Percentiles rank a stretch among this genome's conserved stretches.
Evolutionary conservation across 2,888 invertebrate genomes (phyloP).

Genomic region (Dryobota labecula): DNA sequence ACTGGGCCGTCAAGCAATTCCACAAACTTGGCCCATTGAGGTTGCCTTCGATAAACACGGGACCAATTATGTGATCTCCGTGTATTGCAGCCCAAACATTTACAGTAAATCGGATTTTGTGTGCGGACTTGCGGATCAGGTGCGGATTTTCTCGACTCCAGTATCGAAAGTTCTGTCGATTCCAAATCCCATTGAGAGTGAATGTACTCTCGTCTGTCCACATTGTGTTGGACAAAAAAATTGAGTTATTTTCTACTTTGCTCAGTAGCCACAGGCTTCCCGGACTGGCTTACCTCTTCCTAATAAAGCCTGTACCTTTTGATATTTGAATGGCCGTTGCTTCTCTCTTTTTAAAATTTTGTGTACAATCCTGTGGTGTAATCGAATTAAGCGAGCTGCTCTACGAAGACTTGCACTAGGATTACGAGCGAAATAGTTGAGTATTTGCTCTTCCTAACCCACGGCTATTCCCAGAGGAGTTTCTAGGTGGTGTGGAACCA

Average conservation of each 20-base stretch:
- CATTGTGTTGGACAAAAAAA: neutral
- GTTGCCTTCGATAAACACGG: neutral
- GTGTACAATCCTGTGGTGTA: slow-evolving; percentile 3
- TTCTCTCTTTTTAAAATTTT: slow-evolving; percentile 4
- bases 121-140: neutral
- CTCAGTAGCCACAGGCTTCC: slow-evolving; percentile 6
- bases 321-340: neutral
- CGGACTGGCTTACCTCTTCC: slow-evolving; percentile 2
- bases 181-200: slow-evolving; percentile 13
- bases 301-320: slow-evolving; percentile 6
- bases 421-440: neutral
- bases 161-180: neutral
- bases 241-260: slow-evolving; percentile 2
- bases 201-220: slow-evolving; percentile 5
- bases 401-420: neutral
- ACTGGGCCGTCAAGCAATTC: neutral
- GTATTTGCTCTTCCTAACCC: neutral
- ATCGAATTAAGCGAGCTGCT: neutral
- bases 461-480: neutral
- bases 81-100: slow-evolving; percentile 16
- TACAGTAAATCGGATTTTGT: slow-evolving; percentile 7
- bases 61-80: slow-evolving; percentile 1
- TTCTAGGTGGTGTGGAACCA: neutral
- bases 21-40: slow-evolving; percentile 3
- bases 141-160: slow-evolving; percentile 2